Base-by-base conservation (phyloP, 1,140 invertebrate genomes). In the Brachionus paranguensis region DNA sequence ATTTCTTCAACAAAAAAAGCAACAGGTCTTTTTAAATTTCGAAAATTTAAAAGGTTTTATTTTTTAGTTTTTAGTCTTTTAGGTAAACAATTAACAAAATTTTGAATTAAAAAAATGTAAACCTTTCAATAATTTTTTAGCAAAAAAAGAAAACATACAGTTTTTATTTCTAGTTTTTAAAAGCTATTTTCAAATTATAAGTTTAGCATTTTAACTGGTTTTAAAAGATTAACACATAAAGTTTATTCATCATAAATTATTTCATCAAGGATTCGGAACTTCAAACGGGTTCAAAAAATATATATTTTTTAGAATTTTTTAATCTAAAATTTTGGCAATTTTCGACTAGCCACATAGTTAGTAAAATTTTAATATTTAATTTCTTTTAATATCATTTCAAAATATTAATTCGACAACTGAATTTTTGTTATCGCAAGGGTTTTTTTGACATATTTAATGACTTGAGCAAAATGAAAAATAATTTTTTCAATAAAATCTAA, bases 101-200 rank as follows among this genome's bases (percentile, higher is more conserved):
- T 43, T 72, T 6, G 24, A 43, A 24, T 43, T 72, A 17, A 17
- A n/a, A 47, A 72, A 72, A 72, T 41, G 37, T 41, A 72, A 72
- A 72, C 68, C 68, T 72, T 72, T 72, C 68, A 72, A 72, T 41
- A 68, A 43, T 41, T 72, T 72, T 41, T 72, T 72, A 20, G 5
- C 10, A 3, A 47, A 47, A 47, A 60, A 60, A 10, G 53, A 60
- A 60, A 60, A 60, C 53, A 24, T 60, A 60, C 53, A 60, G 53
- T 24, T 47, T 29, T 60, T 60, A 60, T 60, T 60, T 60, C 53
- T 60, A 60, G 53, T 27, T 60, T 60, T 60, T 20, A 27, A 24
- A 60, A 60, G 53, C 53, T 60, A 20, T 60, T 60, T 60, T 60
- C 53, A 60, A 60, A 60, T 60, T 60, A 20, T 60, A 60, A 24